Conservation (phyloP, 2,113 vertebrate genomes). For the Antigone vipio region DNA sequence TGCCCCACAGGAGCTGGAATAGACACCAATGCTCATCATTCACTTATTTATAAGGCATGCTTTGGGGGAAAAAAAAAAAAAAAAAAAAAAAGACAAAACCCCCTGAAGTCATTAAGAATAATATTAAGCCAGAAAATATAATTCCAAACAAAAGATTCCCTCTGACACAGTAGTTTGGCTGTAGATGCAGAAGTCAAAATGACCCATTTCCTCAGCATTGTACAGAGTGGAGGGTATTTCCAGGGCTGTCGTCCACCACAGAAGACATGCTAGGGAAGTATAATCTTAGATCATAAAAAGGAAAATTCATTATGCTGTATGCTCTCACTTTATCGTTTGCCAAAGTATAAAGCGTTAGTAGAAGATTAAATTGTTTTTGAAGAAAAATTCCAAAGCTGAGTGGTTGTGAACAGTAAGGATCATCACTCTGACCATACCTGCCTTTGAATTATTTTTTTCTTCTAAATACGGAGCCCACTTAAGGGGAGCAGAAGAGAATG, state of each 20-base stretch:
- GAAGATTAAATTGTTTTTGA: neutral
- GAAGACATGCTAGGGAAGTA: neutral
- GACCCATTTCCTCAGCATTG: neutral
- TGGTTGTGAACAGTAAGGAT: neutral
- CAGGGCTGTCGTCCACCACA: neutral
- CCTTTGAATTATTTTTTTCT: neutral
- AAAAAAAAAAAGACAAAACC: neutral
- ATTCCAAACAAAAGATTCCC: neutral
- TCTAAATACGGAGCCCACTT: neutral
- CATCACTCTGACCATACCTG: accelerated
- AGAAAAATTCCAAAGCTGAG: neutral
- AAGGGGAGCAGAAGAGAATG: neutral
- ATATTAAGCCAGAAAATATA: neutral
- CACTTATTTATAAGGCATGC: neutral
- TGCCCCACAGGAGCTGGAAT: accelerated
- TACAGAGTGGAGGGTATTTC: neutral
- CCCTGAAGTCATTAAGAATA: neutral
- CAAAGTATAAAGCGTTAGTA: neutral
- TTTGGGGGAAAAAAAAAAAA: neutral
- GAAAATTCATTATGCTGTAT: neutral
- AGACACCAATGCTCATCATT: accelerated
- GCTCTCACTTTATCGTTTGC: neutral
- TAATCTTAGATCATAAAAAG: neutral
- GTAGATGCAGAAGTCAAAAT: neutral
- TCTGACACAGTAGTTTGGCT: neutral